Evolutionary conservation across 2,797 vertebrate species (phyloP), one percentile per base, ranked within the genome.

Genomic region (Dryobates pubescens): DNA sequence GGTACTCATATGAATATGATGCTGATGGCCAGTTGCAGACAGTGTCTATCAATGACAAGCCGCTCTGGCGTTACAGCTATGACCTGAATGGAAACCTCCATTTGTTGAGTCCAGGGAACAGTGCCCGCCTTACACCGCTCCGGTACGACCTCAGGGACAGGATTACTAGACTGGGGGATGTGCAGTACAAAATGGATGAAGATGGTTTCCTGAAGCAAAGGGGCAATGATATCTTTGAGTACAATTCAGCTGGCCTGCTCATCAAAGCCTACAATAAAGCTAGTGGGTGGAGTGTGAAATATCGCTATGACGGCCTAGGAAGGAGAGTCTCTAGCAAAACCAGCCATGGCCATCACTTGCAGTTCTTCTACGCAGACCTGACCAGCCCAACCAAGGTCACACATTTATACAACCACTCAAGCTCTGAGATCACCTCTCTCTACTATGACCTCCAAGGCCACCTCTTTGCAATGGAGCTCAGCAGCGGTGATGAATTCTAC

Each of bases 391-490:
- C 98, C 32, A 98, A 99, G 82, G 98, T 99, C 96, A 99, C 99
- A 5, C 99, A 99, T 68, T 98, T 99, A 96, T 99, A 99, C 97
- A 99, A 99, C 92, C 99, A 99, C 96, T 99, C 99, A 2, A 99
- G 99, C 96, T 99, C 99, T 0, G 99, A 99, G 96, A 99, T 99
- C 92, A 99, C 99, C 0, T 99, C 99, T 3, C 98, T 99, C 41
- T 99, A 99, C 97, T 99, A 99, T 1, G 99, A 99, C 96, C 98
- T 99, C 34, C 99, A 99, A 93, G 99, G 99, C 9, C 99, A 99
- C 93, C 98, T 99, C 75, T 99, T 99, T 29, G 99, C 99, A 36
- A 99, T 99, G 99, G 99, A 99, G 96, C 97, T 99, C 34, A 99
- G 99, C 97, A 99, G 99, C 0, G 99, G 99, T 0, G 99, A 99